phyloP scores from a whole-genome alignment of 2,797 vertebrate species.

The Coregonus sp. region DNA sequence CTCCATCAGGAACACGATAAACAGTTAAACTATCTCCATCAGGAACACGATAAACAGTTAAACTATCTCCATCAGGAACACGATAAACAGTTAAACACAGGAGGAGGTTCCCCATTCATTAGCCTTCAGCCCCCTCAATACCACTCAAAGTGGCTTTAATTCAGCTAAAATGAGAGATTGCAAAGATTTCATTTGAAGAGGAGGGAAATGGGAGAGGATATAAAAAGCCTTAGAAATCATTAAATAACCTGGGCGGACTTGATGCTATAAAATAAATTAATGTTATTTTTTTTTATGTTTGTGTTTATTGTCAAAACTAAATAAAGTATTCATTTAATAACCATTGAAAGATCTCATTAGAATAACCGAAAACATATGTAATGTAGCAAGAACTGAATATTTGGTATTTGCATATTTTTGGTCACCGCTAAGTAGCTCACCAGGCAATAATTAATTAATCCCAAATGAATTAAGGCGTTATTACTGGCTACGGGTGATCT shows the following conservation, averaged over 20 bases:
- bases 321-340: background rate
- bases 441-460: slow-evolving; percentile 21
- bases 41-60: too few species aligned
- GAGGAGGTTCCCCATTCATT: background rate
- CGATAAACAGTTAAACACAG: background rate
- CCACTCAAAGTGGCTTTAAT: background rate
- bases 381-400: too few species aligned
- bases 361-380: background rate
- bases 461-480: slow-evolving; percentile 36
- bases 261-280: background rate
- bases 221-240: background rate
- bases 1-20: too few species aligned
- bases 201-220: slow-evolving; percentile 9
- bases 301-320: background rate
- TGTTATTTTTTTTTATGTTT: background rate
- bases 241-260: background rate
- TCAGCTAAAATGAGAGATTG: background rate
- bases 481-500: slow-evolving; percentile 34
- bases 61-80: too few species aligned
- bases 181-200: background rate
- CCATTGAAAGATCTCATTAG: background rate
- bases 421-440: slow-evolving; percentile 11
- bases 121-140: background rate
- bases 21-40: too few species aligned
- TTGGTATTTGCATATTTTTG: background rate